Conservation (phyloP, 2,888 invertebrate species). For the Rhamphomyia laevipes region DNA sequence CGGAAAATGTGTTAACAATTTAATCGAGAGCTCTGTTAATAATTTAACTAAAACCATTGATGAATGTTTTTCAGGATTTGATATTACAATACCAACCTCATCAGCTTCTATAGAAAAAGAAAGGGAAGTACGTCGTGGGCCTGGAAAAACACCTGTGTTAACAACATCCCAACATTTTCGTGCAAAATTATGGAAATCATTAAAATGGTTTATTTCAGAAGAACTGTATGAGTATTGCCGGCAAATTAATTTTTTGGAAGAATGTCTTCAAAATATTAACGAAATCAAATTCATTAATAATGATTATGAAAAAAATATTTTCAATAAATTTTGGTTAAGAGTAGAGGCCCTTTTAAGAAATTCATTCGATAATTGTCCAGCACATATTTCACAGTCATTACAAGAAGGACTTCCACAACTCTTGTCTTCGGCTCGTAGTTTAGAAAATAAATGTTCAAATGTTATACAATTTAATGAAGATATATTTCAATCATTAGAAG, state of each 20-base stretch:
- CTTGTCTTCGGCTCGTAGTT: slow-evolving; percentile 25
- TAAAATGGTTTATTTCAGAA: slow-evolving; percentile 74
- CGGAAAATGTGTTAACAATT: slow-evolving; percentile 31
- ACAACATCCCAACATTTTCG: slow-evolving; percentile 43
- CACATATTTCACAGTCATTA: slow-evolving; percentile 32
- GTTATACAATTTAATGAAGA: slow-evolving; percentile 30
- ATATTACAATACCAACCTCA: slow-evolving; percentile 40
- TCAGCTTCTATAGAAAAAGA: slow-evolving; percentile 27
- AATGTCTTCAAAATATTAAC: slow-evolving; percentile 28
- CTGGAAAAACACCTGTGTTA: slow-evolving; percentile 43
- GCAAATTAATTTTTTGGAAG: slow-evolving; percentile 41
- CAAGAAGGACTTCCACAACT: slow-evolving; percentile 36
- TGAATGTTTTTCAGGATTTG: slow-evolving; percentile 36
- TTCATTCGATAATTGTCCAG: slow-evolving; percentile 30
- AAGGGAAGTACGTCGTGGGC: slow-evolving; percentile 28
- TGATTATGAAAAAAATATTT: slow-evolving; percentile 31
- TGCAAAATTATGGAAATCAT: slow-evolving; percentile 69
- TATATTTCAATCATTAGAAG: slow-evolving; percentile 31
- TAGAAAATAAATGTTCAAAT: slow-evolving; percentile 28
- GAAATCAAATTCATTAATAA: slow-evolving; percentile 24
- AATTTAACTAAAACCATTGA: slow-evolving; percentile 35
- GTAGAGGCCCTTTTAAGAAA: slow-evolving; percentile 38
- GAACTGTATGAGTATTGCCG: slow-evolving; percentile 59
- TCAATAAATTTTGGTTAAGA: slow-evolving; percentile 43
- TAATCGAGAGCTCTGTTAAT: slow-evolving; percentile 31